Conservation (phyloP, 2,113 vertebrate genomes). For the Oncorhynchus gorbuscha region DNA sequence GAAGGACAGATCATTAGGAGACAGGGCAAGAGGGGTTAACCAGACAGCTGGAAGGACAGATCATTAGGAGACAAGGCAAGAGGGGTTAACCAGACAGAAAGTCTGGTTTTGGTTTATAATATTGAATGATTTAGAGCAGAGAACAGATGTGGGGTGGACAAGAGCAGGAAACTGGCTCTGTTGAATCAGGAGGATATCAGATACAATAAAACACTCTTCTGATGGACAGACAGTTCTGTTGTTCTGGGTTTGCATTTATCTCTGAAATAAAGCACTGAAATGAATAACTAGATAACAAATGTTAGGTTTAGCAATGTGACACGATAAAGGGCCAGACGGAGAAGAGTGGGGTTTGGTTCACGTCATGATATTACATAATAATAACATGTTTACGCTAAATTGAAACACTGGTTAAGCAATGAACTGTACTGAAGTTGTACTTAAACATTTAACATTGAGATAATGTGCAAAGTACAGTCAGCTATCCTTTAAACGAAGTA, state of each 20-base stretch:
- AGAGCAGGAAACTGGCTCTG: conserved; percentile 19
- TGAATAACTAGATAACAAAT: background rate
- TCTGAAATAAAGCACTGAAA: conserved; percentile 16
- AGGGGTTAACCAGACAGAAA: too few species aligned
- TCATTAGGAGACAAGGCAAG: too few species aligned
- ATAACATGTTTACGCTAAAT: background rate
- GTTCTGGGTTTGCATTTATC: conserved; percentile 20
- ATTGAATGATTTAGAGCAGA: conserved; percentile 2
- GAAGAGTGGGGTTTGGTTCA: background rate
- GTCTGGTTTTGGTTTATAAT: conserved; percentile 5
- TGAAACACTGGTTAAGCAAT: conserved; percentile 7
- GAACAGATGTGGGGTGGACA: conserved; percentile 13
- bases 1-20: too few species aligned
- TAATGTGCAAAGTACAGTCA: conserved; percentile 35
- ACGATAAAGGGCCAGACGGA: conserved; percentile 18
- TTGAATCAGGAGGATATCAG: conserved; percentile 16
- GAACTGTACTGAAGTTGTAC: conserved; percentile 9
- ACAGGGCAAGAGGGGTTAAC: too few species aligned
- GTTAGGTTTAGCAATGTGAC: conserved; percentile 13
- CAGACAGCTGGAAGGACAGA: too few species aligned
- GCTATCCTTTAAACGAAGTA: conserved; percentile 47
- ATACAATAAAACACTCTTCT: conserved; percentile 24
- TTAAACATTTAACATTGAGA: conserved; percentile 13
- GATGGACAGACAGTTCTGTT: conserved; percentile 15
- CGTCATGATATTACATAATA: background rate